phyloP scores from a whole-genome alignment of 2,797 vertebrate genomes.

The Amphiprion clarkii region DNA sequence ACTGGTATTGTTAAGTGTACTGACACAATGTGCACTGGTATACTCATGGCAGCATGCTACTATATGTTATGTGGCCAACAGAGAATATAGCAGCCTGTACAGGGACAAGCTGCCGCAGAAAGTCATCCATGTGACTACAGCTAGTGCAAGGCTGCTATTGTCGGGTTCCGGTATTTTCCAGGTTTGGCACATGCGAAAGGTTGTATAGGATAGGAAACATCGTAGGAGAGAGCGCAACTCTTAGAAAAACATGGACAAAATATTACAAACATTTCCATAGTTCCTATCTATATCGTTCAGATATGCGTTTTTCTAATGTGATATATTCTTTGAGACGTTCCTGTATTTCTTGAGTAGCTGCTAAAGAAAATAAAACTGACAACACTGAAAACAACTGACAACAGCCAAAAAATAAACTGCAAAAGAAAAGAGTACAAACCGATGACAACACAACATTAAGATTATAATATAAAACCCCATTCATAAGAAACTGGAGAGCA shows the following conservation, averaged over 20 bases:
- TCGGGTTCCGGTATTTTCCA: constrained; percentile 62
- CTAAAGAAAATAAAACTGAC: constrained; percentile 27
- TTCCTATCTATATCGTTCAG: constrained; percentile 31
- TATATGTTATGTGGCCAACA: constrained; percentile 32
- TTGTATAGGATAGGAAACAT: constrained; percentile 37
- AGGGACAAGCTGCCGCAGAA: constrained; percentile 43
- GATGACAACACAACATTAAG: constrained; percentile 38
- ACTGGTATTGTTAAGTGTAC: constrained; percentile 46
- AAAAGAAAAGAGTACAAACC: constrained; percentile 3
- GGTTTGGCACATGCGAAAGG: constrained; percentile 80
- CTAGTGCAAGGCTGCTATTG: constrained; percentile 74
- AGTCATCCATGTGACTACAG: constrained; percentile 48
- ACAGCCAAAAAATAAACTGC: constrained; percentile 6
- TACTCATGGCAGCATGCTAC: constrained; percentile 55
- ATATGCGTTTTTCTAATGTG: constrained; percentile 45
- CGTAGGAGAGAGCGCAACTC: constrained; percentile 28
- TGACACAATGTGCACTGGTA: constrained; percentile 50
- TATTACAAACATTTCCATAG: constrained; percentile 33
- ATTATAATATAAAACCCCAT: constrained; percentile 44
- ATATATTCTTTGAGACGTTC: constrained; percentile 55
- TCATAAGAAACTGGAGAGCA: constrained; percentile 39
- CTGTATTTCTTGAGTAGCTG: constrained; percentile 50
- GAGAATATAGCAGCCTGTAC: constrained; percentile 24
- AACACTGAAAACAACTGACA: constrained; percentile 16
- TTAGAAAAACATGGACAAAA: constrained; percentile 39